Percentiles rank a stretch among this genome's conserved stretches.
phyloP scores from a whole-genome alignment of 2,797 vertebrate species.

The Phoeniculus purpureus region DNA sequence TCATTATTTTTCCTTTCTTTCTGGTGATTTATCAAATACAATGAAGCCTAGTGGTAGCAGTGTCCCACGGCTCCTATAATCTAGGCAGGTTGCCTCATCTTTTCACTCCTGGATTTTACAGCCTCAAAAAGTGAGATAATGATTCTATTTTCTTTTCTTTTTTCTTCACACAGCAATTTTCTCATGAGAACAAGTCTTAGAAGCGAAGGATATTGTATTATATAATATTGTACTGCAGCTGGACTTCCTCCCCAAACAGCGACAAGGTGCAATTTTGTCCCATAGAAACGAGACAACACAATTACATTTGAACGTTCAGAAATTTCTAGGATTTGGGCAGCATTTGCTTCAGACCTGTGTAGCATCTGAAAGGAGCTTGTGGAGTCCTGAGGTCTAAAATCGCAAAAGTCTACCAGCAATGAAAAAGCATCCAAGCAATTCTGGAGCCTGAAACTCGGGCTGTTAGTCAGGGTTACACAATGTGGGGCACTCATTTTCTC shows the following conservation, averaged over 20 bases:
- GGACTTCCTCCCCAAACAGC: background rate
- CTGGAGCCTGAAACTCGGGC: background rate
- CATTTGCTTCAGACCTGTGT: background rate
- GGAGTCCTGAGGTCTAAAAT: background rate
- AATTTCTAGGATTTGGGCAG: background rate
- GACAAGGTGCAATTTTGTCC: background rate
- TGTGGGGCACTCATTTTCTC: conserved; percentile 64
- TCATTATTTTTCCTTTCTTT: background rate
- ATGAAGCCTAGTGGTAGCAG: background rate
- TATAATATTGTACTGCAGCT: background rate
- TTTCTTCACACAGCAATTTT: background rate
- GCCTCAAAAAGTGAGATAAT: background rate
- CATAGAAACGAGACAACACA: background rate
- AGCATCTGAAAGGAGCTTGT: background rate
- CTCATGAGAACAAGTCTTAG: background rate
- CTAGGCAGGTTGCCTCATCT: background rate
- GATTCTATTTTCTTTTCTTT: background rate
- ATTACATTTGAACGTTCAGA: conserved; percentile 25
- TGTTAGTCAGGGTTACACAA: conserved; percentile 30
- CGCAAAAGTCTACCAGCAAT: conserved; percentile 31
- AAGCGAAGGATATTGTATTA: background rate
- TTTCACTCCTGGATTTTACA: background rate
- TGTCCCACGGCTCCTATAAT: background rate
- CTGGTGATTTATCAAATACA: background rate
- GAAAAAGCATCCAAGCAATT: conserved; percentile 15